Evolutionary conservation across 2,888 invertebrate species (phyloP).

Genomic region (Sericinus montela): DNA sequence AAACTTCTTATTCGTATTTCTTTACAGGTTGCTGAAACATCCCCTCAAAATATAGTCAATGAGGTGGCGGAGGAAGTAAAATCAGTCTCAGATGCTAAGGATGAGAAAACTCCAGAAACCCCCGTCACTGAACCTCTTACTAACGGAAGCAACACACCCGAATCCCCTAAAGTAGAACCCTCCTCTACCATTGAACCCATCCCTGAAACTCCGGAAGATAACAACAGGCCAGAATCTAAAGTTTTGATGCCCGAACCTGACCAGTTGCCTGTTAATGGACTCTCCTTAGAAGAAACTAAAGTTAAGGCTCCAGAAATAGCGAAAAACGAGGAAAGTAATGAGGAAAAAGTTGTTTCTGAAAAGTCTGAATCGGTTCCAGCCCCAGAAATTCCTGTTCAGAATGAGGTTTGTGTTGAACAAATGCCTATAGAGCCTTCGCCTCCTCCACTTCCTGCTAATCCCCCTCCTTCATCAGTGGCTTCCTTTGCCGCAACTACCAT

Average conservation of each 20-base stretch:
- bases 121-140: conserved; percentile 72
- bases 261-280: conserved; percentile 62
- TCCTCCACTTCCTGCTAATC: conserved; percentile 86
- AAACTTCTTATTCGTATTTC: conserved; percentile 10
- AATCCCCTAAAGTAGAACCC: conserved; percentile 51
- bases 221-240: conserved; percentile 41
- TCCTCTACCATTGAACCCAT: conserved; percentile 28
- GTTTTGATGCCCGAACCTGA: conserved; percentile 46
- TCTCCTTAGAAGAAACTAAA: conserved; percentile 58
- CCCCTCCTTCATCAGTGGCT: conserved; percentile 87
- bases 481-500: conserved; percentile 85
- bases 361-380: conserved; percentile 54
- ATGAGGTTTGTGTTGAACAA: conserved; percentile 78
- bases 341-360: conserved; percentile 50
- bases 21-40: conserved; percentile 61
- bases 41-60: conserved; percentile 48
- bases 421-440: conserved; percentile 82
- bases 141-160: conserved; percentile 68
- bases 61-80: conserved; percentile 53
- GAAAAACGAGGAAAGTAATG: conserved; percentile 47
- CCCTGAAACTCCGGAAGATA: conserved; percentile 34
- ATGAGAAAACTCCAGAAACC: conserved; percentile 69
- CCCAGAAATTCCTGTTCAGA: conserved; percentile 65
- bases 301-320: conserved; percentile 41
- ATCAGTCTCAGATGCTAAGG: conserved; percentile 47